Evolutionary conservation across 2,113 vertebrate genomes (phyloP), one percentile per base, ranked within the genome.

Genomic region (Cyprinodon brontotheroides): DNA sequence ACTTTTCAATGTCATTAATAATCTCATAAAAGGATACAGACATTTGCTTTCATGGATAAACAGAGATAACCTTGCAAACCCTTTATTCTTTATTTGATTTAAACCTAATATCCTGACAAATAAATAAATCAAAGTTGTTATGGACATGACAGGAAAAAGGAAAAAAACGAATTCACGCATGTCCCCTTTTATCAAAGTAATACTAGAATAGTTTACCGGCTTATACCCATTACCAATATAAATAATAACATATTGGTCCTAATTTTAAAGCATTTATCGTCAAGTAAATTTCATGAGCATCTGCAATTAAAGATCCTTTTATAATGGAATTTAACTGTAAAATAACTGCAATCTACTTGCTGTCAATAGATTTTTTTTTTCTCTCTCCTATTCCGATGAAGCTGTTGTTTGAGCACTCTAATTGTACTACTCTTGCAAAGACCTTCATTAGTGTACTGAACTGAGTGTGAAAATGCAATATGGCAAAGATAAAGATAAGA

Each of bases 401-500:
- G n/a, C 40, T 22, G 57, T 70, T 41, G 61, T 67, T 74, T 41
- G n/a, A 60, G 57, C 43, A 9, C 3, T 59, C n/a, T 0, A 22
- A 40, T 57, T 66, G 50, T 43, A 45, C 62, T 36, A 57, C 40
- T 38, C 57, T 70, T 45, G 11, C 65, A 75, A 70, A 72, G 47
- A 78, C 61, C 66, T 84, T 66, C 53, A 53, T 38, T 50, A 68
- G 59, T 62, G 48, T 39, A 53, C 61, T 67, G 59, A 77, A 53
- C 47, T 17, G 36, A 80, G 72, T 79, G 70, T 61, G 71, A 90
- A 85, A 86, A 70, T 48, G 66, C 71, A 83, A 81, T 81, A 71
- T 83, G 67, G 80, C 72, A 82, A 77, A 83, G 76, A 83, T 65
- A 86, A 60, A 74, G 82, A 85, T 79, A 75, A 80, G 65, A 90